A percentile compares a stretch with the other conserved stretches of the same genome.
Evolutionary conservation across 2,113 vertebrate species (phyloP).

Genomic region (Oxygymnocypris stewartii): DNA sequence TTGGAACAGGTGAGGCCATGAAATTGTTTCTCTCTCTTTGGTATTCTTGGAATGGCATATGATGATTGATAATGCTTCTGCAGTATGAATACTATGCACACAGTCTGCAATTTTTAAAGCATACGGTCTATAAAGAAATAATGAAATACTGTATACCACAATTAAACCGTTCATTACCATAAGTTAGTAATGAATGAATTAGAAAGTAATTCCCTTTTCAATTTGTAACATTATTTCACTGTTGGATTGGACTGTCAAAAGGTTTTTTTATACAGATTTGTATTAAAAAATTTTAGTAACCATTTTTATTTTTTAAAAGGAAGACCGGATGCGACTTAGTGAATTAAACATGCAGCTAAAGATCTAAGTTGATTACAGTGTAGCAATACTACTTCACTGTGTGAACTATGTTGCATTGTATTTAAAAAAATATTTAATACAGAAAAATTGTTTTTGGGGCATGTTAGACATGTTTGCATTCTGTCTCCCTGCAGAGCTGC

Average conservation of each 20-base stretch:
- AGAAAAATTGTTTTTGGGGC: background rate
- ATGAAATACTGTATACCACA: background rate
- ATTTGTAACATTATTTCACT: background rate
- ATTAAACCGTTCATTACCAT: background rate
- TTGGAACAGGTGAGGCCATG: conserved; percentile 19
- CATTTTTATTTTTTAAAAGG: background rate
- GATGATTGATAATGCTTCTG: background rate
- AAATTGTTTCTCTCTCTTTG: background rate
- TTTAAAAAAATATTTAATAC: background rate
- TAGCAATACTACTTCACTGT: background rate
- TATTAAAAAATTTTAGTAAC: background rate
- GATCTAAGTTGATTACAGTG: background rate
- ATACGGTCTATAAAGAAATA: background rate
- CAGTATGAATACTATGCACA: background rate
- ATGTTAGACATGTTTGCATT: background rate
- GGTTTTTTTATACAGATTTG: background rate
- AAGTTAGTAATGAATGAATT: background rate
- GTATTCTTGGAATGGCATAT: background rate
- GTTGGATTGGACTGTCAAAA: background rate
- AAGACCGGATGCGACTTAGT: background rate
- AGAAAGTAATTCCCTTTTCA: background rate
- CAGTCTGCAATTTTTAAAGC: background rate
- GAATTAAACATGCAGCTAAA: background rate
- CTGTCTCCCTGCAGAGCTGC: conserved; percentile 66
- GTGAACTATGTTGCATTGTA: background rate